Evolutionary conservation across 1,140 invertebrate genomes (phyloP), one percentile per base, ranked within the genome.

Genomic region (Centruroides vittatus): DNA sequence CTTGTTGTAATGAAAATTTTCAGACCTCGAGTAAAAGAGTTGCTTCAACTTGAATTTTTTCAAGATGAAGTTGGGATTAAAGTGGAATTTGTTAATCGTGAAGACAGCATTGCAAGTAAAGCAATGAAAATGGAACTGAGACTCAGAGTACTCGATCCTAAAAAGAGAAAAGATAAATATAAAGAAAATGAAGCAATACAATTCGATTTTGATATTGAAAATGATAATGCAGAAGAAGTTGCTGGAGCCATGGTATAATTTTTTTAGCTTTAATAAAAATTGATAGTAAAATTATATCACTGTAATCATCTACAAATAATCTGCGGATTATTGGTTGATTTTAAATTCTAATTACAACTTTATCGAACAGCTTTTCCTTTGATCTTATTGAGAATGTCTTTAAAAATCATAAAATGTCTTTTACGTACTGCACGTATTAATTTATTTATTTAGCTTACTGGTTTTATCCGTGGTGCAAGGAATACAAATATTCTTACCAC

Each of bases 141-240:
- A 47, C 78, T 99, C 6, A 83, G 94, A 59, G 92, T 98, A 56
- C 83, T 96, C 49, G 95, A 99, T 78, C 90, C 95, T 35, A 98
- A 98, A 74, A 98, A 98, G 74, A 77, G 93, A 68, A 88, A 85
- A 66, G 88, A 89, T 68, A 89, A 89, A 66, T 93, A 98, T 73
- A 97, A 98, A 73, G 94, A 98, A 76, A 98, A 99, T 76, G 96
- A 99, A 77, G 96, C 95, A 7, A 97, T 99, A 68, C 93, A 98
- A 75, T 99, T 99, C 79, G 93, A 96, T 65, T 98, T 97, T 78
- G 90, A 98, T 75, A 86, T 97, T 64, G 82, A 85, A 65, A 81
- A 80, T 58, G 96, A 99, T 74, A 86, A 93, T 72, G 88, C 91
- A 62, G 91, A 98, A 70, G 88, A 93, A 71, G 89, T 99, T 61